Conservation (phyloP, 2,113 vertebrate species). For the Pithys albifrons region DNA sequence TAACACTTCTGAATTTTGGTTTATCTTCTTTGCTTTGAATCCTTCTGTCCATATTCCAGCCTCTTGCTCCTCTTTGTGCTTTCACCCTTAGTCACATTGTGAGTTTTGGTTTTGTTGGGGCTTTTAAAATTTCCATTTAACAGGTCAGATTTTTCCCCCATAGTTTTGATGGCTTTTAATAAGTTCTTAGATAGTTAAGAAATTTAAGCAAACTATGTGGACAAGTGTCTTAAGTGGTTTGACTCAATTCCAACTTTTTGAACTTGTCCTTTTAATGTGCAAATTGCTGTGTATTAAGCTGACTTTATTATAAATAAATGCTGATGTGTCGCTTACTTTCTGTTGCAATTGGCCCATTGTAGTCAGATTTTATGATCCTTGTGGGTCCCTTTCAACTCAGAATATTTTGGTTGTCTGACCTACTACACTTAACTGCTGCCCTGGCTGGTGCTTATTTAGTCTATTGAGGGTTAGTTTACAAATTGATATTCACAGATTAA, state of each 20-base stretch:
- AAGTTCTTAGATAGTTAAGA: background rate
- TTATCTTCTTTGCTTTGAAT: background rate
- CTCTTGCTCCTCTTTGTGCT: background rate
- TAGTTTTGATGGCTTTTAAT: background rate
- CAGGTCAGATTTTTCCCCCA: rapidly evolving
- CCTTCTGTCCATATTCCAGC: background rate
- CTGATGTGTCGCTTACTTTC: background rate
- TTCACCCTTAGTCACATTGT: background rate
- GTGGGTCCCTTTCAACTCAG: background rate
- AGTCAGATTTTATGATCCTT: background rate
- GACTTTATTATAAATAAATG: background rate
- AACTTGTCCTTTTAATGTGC: background rate
- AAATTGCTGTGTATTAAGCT: background rate
- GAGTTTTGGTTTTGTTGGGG: background rate
- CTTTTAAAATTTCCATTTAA: background rate
- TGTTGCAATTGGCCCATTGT: background rate
- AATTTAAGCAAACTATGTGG: background rate
- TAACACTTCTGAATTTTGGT: background rate
- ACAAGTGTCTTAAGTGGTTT: background rate
- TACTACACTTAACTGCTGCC: background rate
- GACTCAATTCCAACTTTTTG: background rate
- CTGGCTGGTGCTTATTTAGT: background rate
- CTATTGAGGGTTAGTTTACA: background rate
- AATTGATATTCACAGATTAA: background rate
- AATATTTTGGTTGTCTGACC: background rate